Conservation (phyloP, 2,888 invertebrate genomes). For the Mimumesa dahlbomi region DNA sequence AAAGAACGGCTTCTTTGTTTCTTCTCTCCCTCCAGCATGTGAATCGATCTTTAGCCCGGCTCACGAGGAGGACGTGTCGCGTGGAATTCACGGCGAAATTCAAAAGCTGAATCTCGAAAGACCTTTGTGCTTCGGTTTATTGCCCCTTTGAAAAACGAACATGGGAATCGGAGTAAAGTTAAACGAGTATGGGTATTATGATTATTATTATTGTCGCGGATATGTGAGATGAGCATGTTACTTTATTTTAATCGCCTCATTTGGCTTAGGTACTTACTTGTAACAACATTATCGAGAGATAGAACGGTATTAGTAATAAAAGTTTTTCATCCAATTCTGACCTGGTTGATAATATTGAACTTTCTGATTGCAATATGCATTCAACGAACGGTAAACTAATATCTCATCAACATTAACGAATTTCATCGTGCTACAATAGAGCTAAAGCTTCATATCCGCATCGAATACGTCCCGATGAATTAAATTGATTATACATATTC, state of each 20-base stretch:
- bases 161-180: slow-evolving; percentile 22
- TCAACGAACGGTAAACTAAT: slow-evolving; percentile 22
- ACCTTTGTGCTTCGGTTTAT: slow-evolving; percentile 33
- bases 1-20: slow-evolving; percentile 56
- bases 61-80: slow-evolving; percentile 31
- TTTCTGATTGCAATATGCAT: slow-evolving; percentile 5
- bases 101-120: slow-evolving; percentile 24
- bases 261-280: slow-evolving; percentile 35
- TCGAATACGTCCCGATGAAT: slow-evolving; percentile 27
- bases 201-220: too few species aligned
- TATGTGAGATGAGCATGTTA: slow-evolving; percentile 49
- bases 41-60: slow-evolving; percentile 15
- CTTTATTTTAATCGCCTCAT: slow-evolving; percentile 50
- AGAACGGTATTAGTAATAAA: slow-evolving; percentile 7
- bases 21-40: slow-evolving; percentile 19
- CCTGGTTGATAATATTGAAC: slow-evolving; percentile 14
- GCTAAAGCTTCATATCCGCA: neutral
- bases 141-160: neutral
- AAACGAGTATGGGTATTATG: slow-evolving; percentile 46
- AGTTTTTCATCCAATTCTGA: too few species aligned
- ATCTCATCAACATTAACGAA: slow-evolving; percentile 9
- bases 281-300: slow-evolving; percentile 23
- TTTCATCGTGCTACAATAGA: slow-evolving; percentile 8
- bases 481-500: slow-evolving; percentile 36
- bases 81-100: slow-evolving; percentile 2